Evolutionary conservation across 1,140 invertebrate genomes (phyloP).

Genomic region (Apis cerana): DNA sequence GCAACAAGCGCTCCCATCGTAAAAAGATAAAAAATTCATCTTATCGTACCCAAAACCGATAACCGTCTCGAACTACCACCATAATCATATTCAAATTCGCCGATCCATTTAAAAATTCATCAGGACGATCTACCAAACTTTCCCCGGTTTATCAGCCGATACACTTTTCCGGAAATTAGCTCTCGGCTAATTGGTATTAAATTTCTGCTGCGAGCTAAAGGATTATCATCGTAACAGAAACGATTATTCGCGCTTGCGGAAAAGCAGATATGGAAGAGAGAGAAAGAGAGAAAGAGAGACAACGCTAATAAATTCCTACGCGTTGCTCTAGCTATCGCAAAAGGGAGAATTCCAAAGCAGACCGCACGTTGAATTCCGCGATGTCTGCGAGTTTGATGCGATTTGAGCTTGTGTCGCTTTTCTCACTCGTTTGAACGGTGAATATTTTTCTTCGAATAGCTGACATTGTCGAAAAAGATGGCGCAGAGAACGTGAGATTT

Average conservation of each 20-base stretch:
- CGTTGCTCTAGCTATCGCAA: neutral
- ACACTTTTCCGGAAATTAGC: constrained; percentile 22
- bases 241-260: neutral
- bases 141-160: neutral
- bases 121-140: neutral
- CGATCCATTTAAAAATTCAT: neutral
- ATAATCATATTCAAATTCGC: neutral
- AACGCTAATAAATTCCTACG: constrained; percentile 29
- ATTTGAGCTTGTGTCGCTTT: neutral
- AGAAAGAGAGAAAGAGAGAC: neutral
- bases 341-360: constrained; percentile 14
- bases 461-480: no score
- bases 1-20: no score
- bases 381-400: constrained; percentile 38
- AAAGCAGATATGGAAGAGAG: neutral
- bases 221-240: constrained; percentile 28
- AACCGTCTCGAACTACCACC: no score
- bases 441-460: constrained; percentile 35
- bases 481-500: no score
- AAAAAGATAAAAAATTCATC: no score
- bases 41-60: neutral
- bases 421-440: no score
- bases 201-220: neutral
- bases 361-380: constrained; percentile 39
- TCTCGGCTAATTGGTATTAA: constrained; percentile 34